Percentiles rank a stretch among this genome's conserved stretches.
Evolutionary conservation across 2,888 invertebrate genomes (phyloP).

Genomic region (Eurois occulta): DNA sequence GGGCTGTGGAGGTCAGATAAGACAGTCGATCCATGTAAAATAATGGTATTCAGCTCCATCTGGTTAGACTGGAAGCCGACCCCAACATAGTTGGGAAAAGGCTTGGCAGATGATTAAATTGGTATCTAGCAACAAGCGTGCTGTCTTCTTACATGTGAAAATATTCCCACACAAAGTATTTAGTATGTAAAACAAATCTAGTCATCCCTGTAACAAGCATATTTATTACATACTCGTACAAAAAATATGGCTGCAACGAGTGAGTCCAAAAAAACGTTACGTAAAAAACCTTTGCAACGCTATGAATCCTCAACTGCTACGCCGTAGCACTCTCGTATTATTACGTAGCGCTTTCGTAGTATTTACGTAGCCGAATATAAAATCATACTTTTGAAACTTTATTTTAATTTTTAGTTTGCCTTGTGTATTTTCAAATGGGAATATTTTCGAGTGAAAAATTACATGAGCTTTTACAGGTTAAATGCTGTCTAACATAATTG

Average conservation of each 20-base stretch:
- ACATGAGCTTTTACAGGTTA: neutral
- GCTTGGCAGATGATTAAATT: too few species aligned
- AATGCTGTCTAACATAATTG: neutral
- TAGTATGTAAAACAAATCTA: neutral
- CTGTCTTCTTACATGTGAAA: too few species aligned
- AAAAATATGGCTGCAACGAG: neutral
- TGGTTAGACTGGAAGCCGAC: too few species aligned
- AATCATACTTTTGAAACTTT: conserved; percentile 61
- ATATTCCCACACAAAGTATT: too few species aligned
- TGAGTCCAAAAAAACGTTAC: conserved; percentile 38
- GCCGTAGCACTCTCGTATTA: conserved; percentile 57
- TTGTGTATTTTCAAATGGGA: neutral
- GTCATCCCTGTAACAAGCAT: neutral
- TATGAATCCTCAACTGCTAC: conserved; percentile 60
- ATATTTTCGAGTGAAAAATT: conserved; percentile 6
- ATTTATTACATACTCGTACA: neutral
- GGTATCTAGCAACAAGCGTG: too few species aligned
- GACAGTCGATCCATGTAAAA: too few species aligned
- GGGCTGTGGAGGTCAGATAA: too few species aligned
- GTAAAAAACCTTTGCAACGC: conserved; percentile 55
- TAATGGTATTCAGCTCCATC: too few species aligned
- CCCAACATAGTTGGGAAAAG: too few species aligned
- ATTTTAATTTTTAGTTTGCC: conserved; percentile 38
- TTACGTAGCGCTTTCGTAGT: conserved; percentile 59
- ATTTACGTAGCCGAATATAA: conserved; percentile 59